A percentile compares a stretch with the other conserved stretches of the same genome.
phyloP scores from a whole-genome alignment of 2,888 invertebrate genomes.

The Zaprionus lineosus region DNA sequence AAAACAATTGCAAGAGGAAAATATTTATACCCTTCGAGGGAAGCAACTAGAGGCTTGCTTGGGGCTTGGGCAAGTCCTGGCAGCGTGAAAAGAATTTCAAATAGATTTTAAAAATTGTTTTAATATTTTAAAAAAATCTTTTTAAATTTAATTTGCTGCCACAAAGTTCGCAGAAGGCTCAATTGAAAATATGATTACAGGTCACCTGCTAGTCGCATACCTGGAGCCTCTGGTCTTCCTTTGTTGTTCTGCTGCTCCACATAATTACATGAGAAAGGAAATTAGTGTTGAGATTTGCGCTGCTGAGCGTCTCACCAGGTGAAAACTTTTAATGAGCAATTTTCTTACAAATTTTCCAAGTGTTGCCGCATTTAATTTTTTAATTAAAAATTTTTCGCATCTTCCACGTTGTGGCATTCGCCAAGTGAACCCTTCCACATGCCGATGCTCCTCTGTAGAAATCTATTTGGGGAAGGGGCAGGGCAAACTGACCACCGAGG shows the following conservation, averaged over 20 bases:
- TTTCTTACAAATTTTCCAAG: slow-evolving; percentile 75
- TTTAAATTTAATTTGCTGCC: no score
- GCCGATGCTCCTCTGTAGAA: no score
- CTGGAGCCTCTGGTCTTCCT: background rate
- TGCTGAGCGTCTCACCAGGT: slow-evolving; percentile 68
- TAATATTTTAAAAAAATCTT: no score
- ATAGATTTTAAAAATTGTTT: no score
- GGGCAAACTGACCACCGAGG: background rate
- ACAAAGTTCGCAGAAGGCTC: background rate
- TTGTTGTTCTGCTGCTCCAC: slow-evolving; percentile 41
- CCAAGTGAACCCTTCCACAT: no score
- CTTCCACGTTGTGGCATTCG: slow-evolving; percentile 4
- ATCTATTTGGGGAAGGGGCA: slow-evolving; percentile 18
- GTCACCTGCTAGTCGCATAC: background rate
- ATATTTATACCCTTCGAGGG: slow-evolving; percentile 3
- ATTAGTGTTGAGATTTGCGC: slow-evolving; percentile 74
- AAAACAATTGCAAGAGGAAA: slow-evolving; percentile 24
- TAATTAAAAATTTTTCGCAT: slow-evolving; percentile 62
- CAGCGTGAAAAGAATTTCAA: no score
- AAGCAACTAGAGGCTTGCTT: no score
- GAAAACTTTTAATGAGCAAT: slow-evolving; percentile 79
- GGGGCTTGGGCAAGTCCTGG: no score
- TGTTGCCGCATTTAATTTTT: slow-evolving; percentile 76
- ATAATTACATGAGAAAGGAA: slow-evolving; percentile 72
- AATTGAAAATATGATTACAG: background rate